Evolutionary conservation across 2,888 invertebrate species (phyloP).

Genomic region (Drosophila lacicola): DNA sequence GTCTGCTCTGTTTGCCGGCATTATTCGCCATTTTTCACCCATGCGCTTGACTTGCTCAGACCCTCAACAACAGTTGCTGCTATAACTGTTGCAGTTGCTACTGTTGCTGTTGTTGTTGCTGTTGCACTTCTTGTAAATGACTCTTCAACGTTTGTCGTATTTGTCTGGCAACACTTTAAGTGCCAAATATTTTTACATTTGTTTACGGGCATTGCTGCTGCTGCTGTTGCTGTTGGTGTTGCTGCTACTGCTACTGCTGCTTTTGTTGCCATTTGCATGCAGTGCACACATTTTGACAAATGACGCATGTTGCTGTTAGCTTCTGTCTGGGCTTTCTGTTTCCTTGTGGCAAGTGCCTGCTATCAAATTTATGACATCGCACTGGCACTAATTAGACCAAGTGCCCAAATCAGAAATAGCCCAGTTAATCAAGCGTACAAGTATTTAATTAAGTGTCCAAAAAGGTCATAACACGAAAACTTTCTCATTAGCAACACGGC

Average conservation of each 20-base stretch:
- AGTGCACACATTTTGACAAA: slow-evolving; percentile 51
- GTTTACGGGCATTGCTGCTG: slow-evolving; percentile 48
- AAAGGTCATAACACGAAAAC: slow-evolving; percentile 5
- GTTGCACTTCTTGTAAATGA: slow-evolving; percentile 74
- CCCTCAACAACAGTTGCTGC: slow-evolving; percentile 24
- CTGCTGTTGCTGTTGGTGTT: slow-evolving; percentile 15
- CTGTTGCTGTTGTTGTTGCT: slow-evolving; percentile 37
- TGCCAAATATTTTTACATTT: slow-evolving; percentile 79
- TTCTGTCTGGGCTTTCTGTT: slow-evolving; percentile 15
- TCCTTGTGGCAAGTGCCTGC: slow-evolving; percentile 34
- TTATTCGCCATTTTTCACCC: slow-evolving; percentile 70
- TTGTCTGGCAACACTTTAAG: slow-evolving; percentile 79
- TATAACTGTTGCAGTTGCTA: slow-evolving; percentile 4
- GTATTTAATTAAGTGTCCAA: slow-evolving; percentile 70
- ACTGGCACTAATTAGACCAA: slow-evolving; percentile 61
- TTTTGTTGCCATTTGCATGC: slow-evolving; percentile 16
- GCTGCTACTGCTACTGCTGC: slow-evolving; percentile 24
- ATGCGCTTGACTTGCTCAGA: slow-evolving; percentile 47
- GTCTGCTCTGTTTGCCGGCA: slow-evolving; percentile 66
- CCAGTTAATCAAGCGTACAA: slow-evolving; percentile 67
- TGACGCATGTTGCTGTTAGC: slow-evolving; percentile 37
- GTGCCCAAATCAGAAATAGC: slow-evolving; percentile 49
- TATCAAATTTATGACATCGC: slow-evolving; percentile 64
- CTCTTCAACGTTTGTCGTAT: slow-evolving; percentile 78
- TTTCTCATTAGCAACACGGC: slow-evolving; percentile 15